Base-by-base conservation (phyloP, 1,140 invertebrate species). In the Heliconius congener region DNA sequence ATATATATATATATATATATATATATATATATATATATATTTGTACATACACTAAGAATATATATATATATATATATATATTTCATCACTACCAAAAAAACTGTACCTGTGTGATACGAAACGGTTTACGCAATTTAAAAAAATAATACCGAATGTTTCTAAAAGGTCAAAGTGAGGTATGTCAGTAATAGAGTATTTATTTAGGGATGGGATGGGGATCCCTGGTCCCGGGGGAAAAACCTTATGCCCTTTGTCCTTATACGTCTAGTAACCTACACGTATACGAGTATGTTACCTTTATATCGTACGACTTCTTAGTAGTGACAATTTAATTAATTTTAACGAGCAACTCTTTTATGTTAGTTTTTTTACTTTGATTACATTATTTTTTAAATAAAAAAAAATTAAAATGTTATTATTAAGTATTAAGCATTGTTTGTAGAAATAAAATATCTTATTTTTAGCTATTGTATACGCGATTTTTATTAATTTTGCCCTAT, bases 121-220 rank as follows among this genome's bases (percentile, higher is more conserved):
- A 60, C 6, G 78, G 70, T 71, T 73, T 52, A 73, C 39, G n/a
- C 8, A 70, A 66, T 76, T 80, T 52, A 80, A 80, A 80, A 73
- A 27, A 66, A 66, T 27, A 66, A 74, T 81, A 52, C 46, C 8
- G 72, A 39, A 73, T 66, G 73, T 78, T 50, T 70, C 71, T 57
- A 70, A 79, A 77, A 82, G 77, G 81, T 82, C 75, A 82, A 79
- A 78, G 76, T 73, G 60, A 81, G 79, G 73, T 81, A 81, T 71
- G 77, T 71, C 52, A 52, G 77, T 81, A 82, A 82, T 84, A 79
- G 78, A 78, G 83, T 83, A 84, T 84, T 84, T 84, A 83, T 84
- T 81, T 83, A 83, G 83, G 81, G 83, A 79, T 50, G 78, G 77
- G 78, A 72, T n/a, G 71, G 71, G 71, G 39, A 30, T 55, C 76